Conservation (phyloP, 2,113 vertebrate genomes). For the Amazona guildingii region DNA sequence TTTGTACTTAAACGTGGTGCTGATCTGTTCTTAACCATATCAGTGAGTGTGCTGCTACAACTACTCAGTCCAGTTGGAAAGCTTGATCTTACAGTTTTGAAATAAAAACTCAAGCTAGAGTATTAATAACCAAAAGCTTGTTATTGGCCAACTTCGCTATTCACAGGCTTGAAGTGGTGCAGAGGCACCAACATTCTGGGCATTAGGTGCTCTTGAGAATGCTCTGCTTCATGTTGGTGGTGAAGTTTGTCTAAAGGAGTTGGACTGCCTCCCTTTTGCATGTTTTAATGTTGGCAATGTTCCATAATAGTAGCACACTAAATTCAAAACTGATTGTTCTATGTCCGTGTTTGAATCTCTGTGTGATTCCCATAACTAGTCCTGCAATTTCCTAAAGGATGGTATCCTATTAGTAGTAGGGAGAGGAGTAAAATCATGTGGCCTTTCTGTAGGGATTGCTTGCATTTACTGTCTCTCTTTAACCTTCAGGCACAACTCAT, state of each 20-base stretch:
- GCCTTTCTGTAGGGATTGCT: neutral
- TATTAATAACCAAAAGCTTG: neutral
- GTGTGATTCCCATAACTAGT: neutral
- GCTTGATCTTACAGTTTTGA: neutral
- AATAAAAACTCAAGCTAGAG: neutral
- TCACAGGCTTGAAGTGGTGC: neutral
- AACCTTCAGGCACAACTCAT: neutral
- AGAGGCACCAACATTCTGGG: neutral
- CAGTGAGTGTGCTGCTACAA: neutral
- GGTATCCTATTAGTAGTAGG: neutral
- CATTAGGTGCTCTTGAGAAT: neutral
- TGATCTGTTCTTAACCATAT: fast-evolving
- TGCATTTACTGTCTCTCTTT: neutral
- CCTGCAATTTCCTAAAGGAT: neutral
- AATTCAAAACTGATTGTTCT: neutral
- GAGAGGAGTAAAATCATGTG: neutral
- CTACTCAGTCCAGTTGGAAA: neutral
- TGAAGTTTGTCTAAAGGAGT: neutral
- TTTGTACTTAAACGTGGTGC: fast-evolving
- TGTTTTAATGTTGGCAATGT: neutral
- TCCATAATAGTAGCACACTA: neutral
- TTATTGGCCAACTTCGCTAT: neutral
- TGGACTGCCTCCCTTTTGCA: neutral
- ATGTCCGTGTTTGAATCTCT: fast-evolving
- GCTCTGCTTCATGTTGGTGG: neutral